These are phyloP conservation scores for Lasioglossum zephyrum DNA, from an alignment of 2,888 invertebrate species.

Conservation along the genomic window DNA sequence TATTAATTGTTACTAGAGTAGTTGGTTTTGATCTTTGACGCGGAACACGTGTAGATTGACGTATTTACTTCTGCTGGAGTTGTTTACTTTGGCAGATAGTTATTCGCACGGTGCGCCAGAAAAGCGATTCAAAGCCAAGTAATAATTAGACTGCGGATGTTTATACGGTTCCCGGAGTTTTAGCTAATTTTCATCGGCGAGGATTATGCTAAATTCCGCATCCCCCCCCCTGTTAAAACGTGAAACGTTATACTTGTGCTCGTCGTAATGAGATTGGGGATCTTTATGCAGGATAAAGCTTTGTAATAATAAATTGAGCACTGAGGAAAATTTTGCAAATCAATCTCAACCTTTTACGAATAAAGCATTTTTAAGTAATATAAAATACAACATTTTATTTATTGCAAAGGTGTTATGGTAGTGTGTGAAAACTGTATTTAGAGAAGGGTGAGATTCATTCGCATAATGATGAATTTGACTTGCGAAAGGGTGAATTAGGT, in stretches of 20 bases:
- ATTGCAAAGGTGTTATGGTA: no score
- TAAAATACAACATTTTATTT: no score
- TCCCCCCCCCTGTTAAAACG: background rate
- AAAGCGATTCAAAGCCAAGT: background rate
- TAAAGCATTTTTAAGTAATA: no score
- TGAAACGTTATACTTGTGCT: background rate
- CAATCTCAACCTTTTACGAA: no score
- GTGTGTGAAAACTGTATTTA: no score
- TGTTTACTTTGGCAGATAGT: background rate
- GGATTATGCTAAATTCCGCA: background rate
- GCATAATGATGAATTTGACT: no score
- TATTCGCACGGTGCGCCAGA: background rate
- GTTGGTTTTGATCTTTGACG: background rate
- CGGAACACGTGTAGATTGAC: background rate
- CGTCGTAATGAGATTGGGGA: no score
- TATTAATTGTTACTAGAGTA: background rate
- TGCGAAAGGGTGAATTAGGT: no score
- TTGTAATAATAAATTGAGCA: no score
- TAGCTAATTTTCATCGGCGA: background rate
- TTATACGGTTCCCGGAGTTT: background rate
- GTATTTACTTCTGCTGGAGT: background rate
- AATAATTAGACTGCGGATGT: constrained; percentile 1
- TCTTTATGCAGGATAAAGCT: no score
- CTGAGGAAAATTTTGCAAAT: no score
- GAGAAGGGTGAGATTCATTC: no score